These are phyloP conservation scores for Microctenopoma steveboyesi DNA, from an alignment of 2,797 vertebrate species.

Conservation along the genomic window DNA sequence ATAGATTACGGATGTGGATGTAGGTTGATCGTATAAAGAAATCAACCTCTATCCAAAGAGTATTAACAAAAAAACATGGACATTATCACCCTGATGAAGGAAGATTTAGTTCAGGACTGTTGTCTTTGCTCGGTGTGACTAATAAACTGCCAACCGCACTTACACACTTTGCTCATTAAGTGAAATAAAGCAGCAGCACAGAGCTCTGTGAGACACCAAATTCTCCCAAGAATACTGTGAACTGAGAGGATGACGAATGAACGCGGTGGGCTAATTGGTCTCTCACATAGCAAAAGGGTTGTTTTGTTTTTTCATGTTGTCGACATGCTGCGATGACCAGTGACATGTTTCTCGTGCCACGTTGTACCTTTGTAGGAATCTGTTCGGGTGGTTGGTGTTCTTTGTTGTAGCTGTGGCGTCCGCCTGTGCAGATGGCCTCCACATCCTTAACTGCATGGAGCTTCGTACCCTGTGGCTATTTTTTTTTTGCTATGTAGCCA, in stretches of 20 bases:
- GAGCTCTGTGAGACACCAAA: constrained; percentile 34
- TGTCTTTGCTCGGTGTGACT: neutral
- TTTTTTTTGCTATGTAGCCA: neutral
- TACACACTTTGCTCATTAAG: constrained; percentile 45
- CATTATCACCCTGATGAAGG: neutral
- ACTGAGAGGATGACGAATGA: constrained; percentile 36
- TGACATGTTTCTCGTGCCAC: neutral
- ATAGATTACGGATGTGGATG: no score
- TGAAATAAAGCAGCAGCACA: constrained; percentile 27
- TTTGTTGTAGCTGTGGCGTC: neutral
- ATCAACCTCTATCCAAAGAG: no score
- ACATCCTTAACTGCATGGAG: neutral
- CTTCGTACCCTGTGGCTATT: constrained; percentile 30
- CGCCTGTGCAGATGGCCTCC: neutral
- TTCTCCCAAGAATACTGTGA: constrained; percentile 25
- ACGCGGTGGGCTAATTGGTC: constrained; percentile 48
- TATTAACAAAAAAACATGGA: no score
- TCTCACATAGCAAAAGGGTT: constrained; percentile 12
- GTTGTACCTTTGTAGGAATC: neutral
- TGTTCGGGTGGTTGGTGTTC: neutral
- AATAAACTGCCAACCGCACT: no score
- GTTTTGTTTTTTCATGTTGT: neutral
- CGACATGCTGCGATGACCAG: neutral
- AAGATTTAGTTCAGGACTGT: neutral
- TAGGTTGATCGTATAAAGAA: no score